Evolutionary conservation across 2,888 invertebrate genomes (phyloP).

Genomic region (Zeuzera pyrina): DNA sequence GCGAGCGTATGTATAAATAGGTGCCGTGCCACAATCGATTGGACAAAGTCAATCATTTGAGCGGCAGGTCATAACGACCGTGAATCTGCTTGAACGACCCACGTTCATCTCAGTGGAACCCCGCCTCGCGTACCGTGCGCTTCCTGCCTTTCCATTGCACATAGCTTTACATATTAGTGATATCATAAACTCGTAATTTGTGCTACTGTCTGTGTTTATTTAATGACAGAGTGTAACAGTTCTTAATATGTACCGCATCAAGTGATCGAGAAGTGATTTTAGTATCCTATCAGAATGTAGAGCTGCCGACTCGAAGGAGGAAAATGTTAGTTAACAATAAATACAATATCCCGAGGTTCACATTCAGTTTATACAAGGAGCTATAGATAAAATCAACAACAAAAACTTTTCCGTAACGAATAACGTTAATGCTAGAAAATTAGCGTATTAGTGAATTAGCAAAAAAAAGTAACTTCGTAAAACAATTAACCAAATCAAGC

Average conservation of each 20-base stretch:
- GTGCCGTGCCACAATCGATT: constrained; percentile 56
- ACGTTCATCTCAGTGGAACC: constrained; percentile 41
- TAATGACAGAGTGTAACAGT: constrained; percentile 21
- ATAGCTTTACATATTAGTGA: constrained; percentile 5
- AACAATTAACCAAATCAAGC: no score
- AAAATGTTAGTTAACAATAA: constrained; percentile 68
- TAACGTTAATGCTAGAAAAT: no score
- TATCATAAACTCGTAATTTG: background rate
- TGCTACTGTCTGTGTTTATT: constrained; percentile 4
- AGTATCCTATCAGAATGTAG: constrained; percentile 55
- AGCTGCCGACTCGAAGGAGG: constrained; percentile 52
- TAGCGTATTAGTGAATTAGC: no score
- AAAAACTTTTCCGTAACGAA: no score
- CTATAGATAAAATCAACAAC: no score
- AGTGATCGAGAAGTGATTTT: constrained; percentile 32
- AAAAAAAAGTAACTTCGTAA: no score
- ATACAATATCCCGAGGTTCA: no score
- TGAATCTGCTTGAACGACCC: constrained; percentile 50
- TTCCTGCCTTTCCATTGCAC: constrained; percentile 32
- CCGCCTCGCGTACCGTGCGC: constrained; percentile 49
- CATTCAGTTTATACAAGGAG: no score
- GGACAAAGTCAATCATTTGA: constrained; percentile 64
- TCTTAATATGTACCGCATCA: constrained; percentile 24
- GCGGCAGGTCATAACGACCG: constrained; percentile 61
- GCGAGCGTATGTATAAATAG: constrained; percentile 45